Evolutionary conservation across 2,888 invertebrate species (phyloP).

Genomic region (Sarcophaga subvicina): DNA sequence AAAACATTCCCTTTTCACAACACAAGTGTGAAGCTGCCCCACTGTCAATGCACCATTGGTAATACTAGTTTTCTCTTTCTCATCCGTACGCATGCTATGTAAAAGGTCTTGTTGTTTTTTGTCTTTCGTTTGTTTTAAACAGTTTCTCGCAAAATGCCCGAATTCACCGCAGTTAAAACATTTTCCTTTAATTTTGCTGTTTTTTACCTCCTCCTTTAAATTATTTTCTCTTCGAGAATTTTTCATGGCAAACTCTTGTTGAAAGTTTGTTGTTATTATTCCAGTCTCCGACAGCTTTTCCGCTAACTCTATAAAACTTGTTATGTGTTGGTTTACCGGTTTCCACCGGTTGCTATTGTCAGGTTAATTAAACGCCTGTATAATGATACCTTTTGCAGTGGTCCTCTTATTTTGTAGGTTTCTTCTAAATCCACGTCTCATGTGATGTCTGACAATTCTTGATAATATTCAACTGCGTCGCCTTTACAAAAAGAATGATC

Average conservation of each 20-base stretch:
- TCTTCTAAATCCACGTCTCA: no score
- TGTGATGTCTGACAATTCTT: background rate
- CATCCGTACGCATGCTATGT: constrained; percentile 1
- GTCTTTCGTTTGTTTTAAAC: background rate
- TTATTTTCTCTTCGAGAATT: no score
- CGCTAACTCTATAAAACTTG: no score
- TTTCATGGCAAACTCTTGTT: no score
- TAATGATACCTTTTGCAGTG: no score
- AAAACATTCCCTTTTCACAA: no score
- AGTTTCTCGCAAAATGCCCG: constrained; percentile 16
- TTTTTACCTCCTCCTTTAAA: background rate
- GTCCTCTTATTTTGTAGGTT: no score
- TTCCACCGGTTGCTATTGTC: no score
- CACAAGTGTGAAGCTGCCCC: constrained; percentile 52
- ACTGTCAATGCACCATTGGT: constrained; percentile 67
- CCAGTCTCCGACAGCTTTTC: no score
- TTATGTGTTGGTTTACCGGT: no score
- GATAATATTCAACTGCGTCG: background rate
- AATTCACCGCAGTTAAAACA: constrained; percentile 3
- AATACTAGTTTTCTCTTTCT: background rate
- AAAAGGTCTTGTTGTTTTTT: constrained; percentile 22
- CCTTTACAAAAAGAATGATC: no score
- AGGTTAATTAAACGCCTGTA: background rate
- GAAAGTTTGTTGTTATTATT: no score
- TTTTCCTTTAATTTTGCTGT: background rate